Evolutionary conservation across 2,113 vertebrate genomes (phyloP).

Genomic region (Oceanites oceanicus): DNA sequence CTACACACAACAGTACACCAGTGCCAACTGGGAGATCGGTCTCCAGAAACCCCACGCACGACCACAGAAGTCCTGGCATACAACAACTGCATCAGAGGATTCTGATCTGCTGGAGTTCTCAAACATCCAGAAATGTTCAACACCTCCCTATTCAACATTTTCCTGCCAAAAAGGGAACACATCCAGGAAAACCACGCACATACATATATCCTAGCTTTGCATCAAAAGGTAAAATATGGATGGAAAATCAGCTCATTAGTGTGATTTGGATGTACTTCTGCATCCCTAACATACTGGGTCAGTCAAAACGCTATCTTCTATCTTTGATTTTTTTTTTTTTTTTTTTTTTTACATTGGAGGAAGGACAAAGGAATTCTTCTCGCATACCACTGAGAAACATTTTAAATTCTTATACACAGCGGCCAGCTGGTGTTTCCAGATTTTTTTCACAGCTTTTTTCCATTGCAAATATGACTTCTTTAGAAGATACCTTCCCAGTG

Average conservation of each 20-base stretch:
- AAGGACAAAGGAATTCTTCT: neutral
- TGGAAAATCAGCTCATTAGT: neutral
- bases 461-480: neutral
- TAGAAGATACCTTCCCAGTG: neutral
- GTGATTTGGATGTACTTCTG: neutral
- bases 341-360: neutral
- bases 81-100: neutral
- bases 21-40: neutral
- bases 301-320: neutral
- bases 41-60: neutral
- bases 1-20: neutral
- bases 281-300: neutral
- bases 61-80: neutral
- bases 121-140: neutral
- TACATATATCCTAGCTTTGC: neutral
- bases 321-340: neutral
- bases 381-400: neutral
- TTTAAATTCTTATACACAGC: neutral
- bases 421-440: conserved; percentile 31
- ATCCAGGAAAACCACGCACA: neutral
- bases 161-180: neutral
- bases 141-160: neutral
- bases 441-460: conserved; percentile 14
- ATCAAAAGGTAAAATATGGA: neutral
- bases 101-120: neutral